Evolutionary conservation across 2,888 invertebrate species (phyloP), one percentile per base, ranked within the genome.

Genomic region (Azorinus chamasolen): DNA sequence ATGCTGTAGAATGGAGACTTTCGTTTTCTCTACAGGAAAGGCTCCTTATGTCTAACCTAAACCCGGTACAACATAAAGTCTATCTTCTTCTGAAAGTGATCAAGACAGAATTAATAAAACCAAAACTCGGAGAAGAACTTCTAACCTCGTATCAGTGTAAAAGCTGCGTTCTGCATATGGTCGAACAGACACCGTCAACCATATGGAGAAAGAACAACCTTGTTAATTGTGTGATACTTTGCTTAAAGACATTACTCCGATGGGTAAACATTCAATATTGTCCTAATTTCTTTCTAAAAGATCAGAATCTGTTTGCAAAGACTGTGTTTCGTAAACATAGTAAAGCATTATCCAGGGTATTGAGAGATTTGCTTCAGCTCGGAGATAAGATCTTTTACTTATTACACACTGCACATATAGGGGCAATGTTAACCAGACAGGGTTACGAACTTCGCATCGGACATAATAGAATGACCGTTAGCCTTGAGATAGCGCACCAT

Each of bases 41-140:
- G 51, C 16, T 51, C 5, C 57, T 71, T 4, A 64, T 71, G 64
- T 71, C 61, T 45, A 43, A 37, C 45, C 63, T 71, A 1, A 71
- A 58, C 24, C 16, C 43, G 10, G 22, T 43, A 14, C 71, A 71
- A 51, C 55, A 54, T 18, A 63, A 62, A 18, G 63, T 63, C 24
- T 71, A 64, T 41, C 27, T 71, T n/a, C 46, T 64, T 16, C 37
- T 71, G 12, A 71, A 71, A 27, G 43, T 63, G 50, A 58, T 64
- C 16, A 71, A 51, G 43, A 64, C 37, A 20, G 39, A 46, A 27
- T 18, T 63, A 2, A 45, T 71, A n/a, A n/a, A 64, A 39, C 45
- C 39, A 20, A 32, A 37, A 24, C 24, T 43, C 16, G 45, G 14
- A 45, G 32, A 32, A 32, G 39, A 57, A 43, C 22, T 24, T 12